phyloP scores from a whole-genome alignment of 2,888 invertebrate genomes.

The Metalampra italica region DNA sequence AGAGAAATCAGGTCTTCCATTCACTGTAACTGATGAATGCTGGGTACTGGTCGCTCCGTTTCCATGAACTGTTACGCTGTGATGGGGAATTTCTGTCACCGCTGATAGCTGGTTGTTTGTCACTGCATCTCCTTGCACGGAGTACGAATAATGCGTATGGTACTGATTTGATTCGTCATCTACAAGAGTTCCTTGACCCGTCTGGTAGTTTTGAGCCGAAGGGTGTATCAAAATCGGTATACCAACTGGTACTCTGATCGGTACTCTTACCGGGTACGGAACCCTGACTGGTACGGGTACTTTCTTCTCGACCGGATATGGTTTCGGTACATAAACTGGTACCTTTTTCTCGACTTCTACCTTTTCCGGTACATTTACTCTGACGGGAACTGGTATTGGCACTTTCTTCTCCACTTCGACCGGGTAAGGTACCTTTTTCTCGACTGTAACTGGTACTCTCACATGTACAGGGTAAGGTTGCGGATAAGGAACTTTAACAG shows the following conservation, averaged over 20 bases:
- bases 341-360: slow-evolving; percentile 59
- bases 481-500: slow-evolving; percentile 46
- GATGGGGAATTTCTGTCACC: slow-evolving; percentile 1
- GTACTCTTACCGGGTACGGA: slow-evolving; percentile 35
- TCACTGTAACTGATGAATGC: slow-evolving; percentile 45
- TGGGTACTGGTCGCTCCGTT: slow-evolving; percentile 16
- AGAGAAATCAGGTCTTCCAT: slow-evolving; percentile 48
- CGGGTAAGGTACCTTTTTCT: slow-evolving; percentile 7
- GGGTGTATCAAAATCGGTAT: slow-evolving; percentile 12
- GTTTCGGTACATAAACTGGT: slow-evolving; percentile 48
- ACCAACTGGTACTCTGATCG: slow-evolving; percentile 18
- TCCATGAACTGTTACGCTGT: slow-evolving; percentile 16
- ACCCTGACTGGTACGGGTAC: slow-evolving; percentile 45
- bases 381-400: slow-evolving; percentile 56
- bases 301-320: slow-evolving; percentile 57
- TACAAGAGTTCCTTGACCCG: background rate
- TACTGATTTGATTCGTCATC: background rate
- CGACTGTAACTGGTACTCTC: slow-evolving; percentile 40
- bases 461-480: slow-evolving; percentile 68
- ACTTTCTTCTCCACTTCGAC: slow-evolving; percentile 56
- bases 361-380: slow-evolving; percentile 32
- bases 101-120: background rate
- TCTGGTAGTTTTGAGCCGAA: background rate
- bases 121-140: slow-evolving; percentile 1
- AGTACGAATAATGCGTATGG: slow-evolving; percentile 1